These are phyloP conservation scores for Hippolais icterina DNA, from an alignment of 2,113 vertebrate species.

Conservation along the genomic window DNA sequence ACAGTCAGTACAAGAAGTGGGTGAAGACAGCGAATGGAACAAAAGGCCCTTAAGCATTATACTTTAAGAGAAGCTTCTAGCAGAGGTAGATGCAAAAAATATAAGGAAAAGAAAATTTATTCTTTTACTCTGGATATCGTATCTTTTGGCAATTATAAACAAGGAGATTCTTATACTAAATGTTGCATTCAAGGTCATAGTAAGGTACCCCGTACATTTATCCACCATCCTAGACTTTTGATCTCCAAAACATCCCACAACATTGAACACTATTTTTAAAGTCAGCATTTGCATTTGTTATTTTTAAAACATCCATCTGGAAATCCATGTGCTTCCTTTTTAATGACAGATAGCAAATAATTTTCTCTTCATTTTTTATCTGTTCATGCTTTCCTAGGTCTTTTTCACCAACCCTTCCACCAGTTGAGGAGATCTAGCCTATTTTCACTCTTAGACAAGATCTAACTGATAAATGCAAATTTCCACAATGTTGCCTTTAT, in stretches of 20 bases:
- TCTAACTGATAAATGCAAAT: not conserved
- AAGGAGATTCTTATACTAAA: not conserved
- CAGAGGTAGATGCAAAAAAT: not conserved
- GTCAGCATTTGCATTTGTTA: not conserved
- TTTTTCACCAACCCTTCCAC: not conserved
- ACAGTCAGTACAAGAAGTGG: not conserved
- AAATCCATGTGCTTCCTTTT: not conserved
- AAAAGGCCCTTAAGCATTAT: not conserved
- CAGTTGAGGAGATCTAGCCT: not conserved
- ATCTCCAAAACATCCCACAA: not conserved
- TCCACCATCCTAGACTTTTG: not conserved
- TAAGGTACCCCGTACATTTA: not conserved
- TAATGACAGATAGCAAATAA: not conserved
- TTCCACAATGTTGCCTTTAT: not conserved
- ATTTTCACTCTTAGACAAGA: not conserved
- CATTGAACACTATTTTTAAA: not conserved
- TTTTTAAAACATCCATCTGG: not conserved
- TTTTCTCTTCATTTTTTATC: not conserved
- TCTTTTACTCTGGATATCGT: not conserved
- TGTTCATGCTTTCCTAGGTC: not conserved
- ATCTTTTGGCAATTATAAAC: not conserved
- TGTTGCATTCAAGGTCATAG: not conserved
- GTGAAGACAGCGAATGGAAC: not conserved
- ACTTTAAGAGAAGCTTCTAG: not conserved
- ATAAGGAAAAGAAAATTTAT: not conserved